phyloP scores from a whole-genome alignment of 64 coral and sea anemone species.

The Dendronephthya gigantea region DNA sequence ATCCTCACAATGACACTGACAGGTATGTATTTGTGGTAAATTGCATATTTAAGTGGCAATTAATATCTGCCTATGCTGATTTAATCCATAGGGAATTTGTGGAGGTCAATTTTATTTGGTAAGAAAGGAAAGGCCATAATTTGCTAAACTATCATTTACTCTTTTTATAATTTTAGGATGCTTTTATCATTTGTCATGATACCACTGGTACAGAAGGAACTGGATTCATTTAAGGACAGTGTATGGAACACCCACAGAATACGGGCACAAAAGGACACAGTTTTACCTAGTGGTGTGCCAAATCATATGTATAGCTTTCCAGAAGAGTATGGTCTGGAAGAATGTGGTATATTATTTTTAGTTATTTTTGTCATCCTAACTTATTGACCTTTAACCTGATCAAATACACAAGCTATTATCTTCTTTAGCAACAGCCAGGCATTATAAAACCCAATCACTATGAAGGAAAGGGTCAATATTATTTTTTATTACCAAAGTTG shows the following conservation, averaged over 20 bases:
- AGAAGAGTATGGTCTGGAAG: background rate
- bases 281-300: background rate
- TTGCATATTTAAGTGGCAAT: background rate
- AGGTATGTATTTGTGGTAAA: background rate
- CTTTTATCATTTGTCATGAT: background rate
- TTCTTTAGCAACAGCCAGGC: no score
- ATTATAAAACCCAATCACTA: no score
- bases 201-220: background rate
- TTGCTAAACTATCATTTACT: background rate
- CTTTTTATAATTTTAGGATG: background rate
- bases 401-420: no score
- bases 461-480: no score
- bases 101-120: no score
- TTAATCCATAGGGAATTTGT: no score
- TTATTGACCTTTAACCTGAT: no score
- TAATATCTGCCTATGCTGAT: no score
- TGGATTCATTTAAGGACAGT: background rate
- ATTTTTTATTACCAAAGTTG: no score
- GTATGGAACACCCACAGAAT: background rate
- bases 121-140: background rate
- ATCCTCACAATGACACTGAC: background rate
- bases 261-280: background rate
- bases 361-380: no score
- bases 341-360: background rate
- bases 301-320: background rate